A percentile compares a stretch with the other conserved stretches of the same genome.
Evolutionary conservation across 2,888 invertebrate species (phyloP).

Genomic region (Entomobrya multifasciata): DNA sequence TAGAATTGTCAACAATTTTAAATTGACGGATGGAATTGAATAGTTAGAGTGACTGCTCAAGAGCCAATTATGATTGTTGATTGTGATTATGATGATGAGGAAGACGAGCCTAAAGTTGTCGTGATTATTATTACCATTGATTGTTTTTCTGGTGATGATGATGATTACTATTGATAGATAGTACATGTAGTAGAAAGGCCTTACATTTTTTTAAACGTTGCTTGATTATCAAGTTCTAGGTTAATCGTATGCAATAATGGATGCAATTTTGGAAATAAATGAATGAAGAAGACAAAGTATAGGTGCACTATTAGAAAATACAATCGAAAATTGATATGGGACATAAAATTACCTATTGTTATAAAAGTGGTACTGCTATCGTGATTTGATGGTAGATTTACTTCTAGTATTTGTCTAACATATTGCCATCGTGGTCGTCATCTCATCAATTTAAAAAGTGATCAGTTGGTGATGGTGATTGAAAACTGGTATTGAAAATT

Average conservation of each 20-base stretch:
- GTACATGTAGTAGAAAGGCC: no score
- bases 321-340: not conserved
- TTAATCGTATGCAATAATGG: slow-evolving; percentile 22
- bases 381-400: not conserved
- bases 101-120: no score
- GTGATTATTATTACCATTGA: not conserved
- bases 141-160: not conserved
- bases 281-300: not conserved
- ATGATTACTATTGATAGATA: no score
- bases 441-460: not conserved
- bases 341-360: slow-evolving; percentile 2
- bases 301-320: not conserved
- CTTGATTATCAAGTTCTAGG: slow-evolving; percentile 30
- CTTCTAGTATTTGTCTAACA: not conserved
- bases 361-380: not conserved
- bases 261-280: slow-evolving; percentile 14
- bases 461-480: not conserved
- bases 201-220: no score
- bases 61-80: no score
- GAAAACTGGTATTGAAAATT: slow-evolving; percentile 27
- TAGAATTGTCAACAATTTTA: slow-evolving; percentile 14
- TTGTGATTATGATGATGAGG: no score
- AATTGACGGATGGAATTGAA: not conserved
- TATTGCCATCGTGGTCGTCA: no score
- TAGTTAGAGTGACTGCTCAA: not conserved